Evolutionary conservation across 2,797 vertebrate genomes (phyloP).

Genomic region (Coluber constrictor): DNA sequence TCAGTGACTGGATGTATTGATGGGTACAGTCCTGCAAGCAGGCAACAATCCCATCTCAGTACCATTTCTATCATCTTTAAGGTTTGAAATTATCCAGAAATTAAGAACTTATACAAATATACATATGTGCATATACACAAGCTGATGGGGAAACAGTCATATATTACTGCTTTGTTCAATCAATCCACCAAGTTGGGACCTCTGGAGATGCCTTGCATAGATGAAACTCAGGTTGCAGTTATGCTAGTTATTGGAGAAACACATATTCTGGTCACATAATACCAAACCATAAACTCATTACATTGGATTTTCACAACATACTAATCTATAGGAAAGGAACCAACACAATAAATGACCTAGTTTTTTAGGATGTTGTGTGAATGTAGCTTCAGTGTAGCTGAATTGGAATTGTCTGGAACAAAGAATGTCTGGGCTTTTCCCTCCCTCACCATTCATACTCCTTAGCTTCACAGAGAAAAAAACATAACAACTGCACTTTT

Average conservation of each 20-base stretch:
- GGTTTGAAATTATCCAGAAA: neutral
- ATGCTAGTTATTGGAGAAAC: neutral
- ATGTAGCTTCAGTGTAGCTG: neutral
- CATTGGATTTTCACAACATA: neutral
- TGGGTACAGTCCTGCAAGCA: neutral
- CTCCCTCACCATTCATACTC: neutral
- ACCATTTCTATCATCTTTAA: neutral
- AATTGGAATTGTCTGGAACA: neutral
- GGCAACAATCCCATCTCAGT: neutral
- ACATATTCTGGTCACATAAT: neutral
- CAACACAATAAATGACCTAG: neutral
- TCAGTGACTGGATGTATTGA: neutral
- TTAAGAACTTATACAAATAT: neutral
- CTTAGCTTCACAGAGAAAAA: neutral
- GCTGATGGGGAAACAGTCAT: neutral
- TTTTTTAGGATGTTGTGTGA: neutral
- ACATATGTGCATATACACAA: neutral
- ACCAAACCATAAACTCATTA: neutral
- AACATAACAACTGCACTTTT: neutral
- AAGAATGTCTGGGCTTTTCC: neutral
- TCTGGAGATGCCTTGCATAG: neutral
- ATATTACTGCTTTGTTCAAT: too few relatives aligned
- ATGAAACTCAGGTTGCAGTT: neutral
- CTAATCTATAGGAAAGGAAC: neutral
- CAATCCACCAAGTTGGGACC: neutral